Percentiles rank a stretch among this genome's conserved stretches.
phyloP scores from a whole-genome alignment of 2,113 vertebrate species.

The Bujurquina vittata region DNA sequence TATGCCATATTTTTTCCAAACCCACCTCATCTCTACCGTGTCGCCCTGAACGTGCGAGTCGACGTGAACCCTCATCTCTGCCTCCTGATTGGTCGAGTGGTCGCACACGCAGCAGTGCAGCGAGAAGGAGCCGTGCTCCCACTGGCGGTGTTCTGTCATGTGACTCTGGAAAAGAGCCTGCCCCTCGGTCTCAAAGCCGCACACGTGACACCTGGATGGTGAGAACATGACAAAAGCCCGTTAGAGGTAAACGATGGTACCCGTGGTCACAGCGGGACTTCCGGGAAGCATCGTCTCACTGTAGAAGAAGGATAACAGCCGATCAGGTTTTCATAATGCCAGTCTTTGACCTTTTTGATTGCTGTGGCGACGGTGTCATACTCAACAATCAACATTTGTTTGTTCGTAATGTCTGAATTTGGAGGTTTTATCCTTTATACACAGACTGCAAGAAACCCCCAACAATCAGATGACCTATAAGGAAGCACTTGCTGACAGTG shows the following conservation, averaged over 20 bases:
- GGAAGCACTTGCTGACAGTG: too few species aligned
- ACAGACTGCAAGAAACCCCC: background rate
- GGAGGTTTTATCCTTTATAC: background rate
- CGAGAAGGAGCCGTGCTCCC: slow-evolving; percentile 71
- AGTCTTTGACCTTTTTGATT: background rate
- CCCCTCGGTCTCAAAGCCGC: slow-evolving; percentile 73
- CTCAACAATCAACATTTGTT: too few species aligned
- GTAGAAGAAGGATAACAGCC: background rate
- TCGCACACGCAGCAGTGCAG: slow-evolving; percentile 75
- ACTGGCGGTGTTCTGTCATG: slow-evolving; percentile 75
- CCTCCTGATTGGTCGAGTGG: slow-evolving; percentile 74
- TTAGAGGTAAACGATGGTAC: background rate
- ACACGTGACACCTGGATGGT: slow-evolving; percentile 71
- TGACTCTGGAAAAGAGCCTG: slow-evolving; percentile 71
- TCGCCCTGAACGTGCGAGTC: slow-evolving; percentile 54
- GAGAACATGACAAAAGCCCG: background rate
- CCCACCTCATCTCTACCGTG: slow-evolving; percentile 39
- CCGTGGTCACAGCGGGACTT: background rate
- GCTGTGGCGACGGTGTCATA: too few species aligned
- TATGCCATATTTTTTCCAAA: too few species aligned
- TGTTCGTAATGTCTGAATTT: background rate
- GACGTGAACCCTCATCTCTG: slow-evolving; percentile 70
- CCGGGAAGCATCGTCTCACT: background rate
- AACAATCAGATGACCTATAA: too few species aligned
- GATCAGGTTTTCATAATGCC: background rate